These are phyloP conservation scores for Andricus grossulariae DNA, from an alignment of 1,140 invertebrate genomes.

Conservation along the genomic window DNA sequence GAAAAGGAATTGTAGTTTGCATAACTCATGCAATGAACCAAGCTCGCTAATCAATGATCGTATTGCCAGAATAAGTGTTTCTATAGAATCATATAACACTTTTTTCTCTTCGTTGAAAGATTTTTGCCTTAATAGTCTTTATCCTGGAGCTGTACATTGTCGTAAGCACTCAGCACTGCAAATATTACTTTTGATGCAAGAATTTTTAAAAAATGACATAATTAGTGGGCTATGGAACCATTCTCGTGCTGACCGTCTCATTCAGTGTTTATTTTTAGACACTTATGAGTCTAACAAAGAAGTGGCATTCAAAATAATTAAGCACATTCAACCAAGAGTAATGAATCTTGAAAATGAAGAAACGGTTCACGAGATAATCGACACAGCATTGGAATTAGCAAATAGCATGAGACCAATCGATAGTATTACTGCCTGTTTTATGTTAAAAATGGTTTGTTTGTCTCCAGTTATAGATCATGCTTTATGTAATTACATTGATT, in stretches of 20 bases:
- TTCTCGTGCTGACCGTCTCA: constrained; percentile 53
- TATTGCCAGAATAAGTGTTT: constrained; percentile 30
- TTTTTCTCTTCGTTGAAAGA: constrained; percentile 76
- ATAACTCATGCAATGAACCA: constrained; percentile 40
- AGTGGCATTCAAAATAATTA: constrained; percentile 75
- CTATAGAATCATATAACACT: constrained; percentile 52
- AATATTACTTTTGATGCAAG: constrained; percentile 67
- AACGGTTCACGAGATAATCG: constrained; percentile 69
- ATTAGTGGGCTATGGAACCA: constrained; percentile 38
- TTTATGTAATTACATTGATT: constrained; percentile 43
- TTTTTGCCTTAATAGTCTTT: constrained; percentile 78
- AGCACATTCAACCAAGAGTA: constrained; percentile 52
- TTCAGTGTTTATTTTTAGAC: constrained; percentile 79
- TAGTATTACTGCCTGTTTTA: constrained; percentile 85
- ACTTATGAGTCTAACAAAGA: constrained; percentile 88
- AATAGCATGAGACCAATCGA: constrained; percentile 87
- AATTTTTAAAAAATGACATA: constrained; percentile 56
- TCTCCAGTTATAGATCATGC: constrained; percentile 65
- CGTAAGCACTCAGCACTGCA: constrained; percentile 81
- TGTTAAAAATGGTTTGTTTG: constrained; percentile 78
- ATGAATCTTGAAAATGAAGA: constrained; percentile 59
- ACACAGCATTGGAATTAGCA: constrained; percentile 78
- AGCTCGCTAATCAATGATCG: constrained; percentile 19
- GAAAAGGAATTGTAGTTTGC: constrained; percentile 55
- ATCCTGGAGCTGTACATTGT: constrained; percentile 83